Percentiles rank a stretch among this genome's conserved stretches.
These are phyloP conservation scores for Microplitis deprimator DNA, from an alignment of 2,888 invertebrate genomes.

Conservation along the genomic window DNA sequence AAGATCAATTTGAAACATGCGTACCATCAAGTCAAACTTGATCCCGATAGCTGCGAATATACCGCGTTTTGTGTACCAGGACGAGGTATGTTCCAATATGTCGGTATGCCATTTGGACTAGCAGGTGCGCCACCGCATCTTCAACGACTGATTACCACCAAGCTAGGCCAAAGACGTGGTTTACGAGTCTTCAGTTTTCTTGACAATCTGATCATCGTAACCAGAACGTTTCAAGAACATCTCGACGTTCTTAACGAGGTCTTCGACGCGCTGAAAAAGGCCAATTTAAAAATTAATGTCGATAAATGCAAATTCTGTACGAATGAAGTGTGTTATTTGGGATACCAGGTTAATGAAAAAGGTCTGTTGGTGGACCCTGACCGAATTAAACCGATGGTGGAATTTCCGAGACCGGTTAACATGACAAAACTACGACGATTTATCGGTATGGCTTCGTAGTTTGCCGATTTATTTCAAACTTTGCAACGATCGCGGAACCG, in stretches of 20 bases:
- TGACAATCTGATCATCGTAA: conserved; percentile 48
- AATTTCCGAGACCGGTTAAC: conserved; percentile 52
- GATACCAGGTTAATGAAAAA: conserved; percentile 54
- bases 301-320: conserved; percentile 50
- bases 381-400: conserved; percentile 36
- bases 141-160: conserved; percentile 17
- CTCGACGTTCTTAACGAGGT: conserved; percentile 29
- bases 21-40: too few species aligned
- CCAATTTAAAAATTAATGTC: conserved; percentile 40
- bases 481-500: too few species aligned
- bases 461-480: too few species aligned
- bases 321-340: conserved; percentile 53
- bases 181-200: conserved; percentile 14
- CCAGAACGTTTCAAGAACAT: conserved; percentile 48
- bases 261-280: conserved; percentile 24
- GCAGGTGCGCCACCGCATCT: too few species aligned
- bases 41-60: too few species aligned
- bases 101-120: too few species aligned
- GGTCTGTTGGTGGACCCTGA: conserved; percentile 52
- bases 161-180: conserved; percentile 10
- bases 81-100: too few species aligned
- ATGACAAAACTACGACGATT: conserved; percentile 53
- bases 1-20: too few species aligned
- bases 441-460: conserved; percentile 60
- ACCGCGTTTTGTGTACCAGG: too few species aligned